Conservation (phyloP, 2,113 vertebrate species). For the Kryptolebias marmoratus region DNA sequence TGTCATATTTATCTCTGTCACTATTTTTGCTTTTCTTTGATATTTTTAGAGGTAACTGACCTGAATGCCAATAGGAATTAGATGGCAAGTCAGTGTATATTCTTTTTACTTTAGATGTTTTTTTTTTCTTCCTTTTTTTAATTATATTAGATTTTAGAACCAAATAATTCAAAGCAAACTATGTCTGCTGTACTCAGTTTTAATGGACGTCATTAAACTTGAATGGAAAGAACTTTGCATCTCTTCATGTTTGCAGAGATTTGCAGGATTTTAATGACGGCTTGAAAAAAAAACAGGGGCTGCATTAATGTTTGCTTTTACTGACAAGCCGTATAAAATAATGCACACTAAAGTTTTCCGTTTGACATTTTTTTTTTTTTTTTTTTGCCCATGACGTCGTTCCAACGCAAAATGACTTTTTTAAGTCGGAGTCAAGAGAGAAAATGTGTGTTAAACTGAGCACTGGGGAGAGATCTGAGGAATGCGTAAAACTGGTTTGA, state of each 20-base stretch:
- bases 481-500: conserved; percentile 24
- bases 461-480: conserved; percentile 13
- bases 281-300: conserved; percentile 39
- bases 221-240: conserved; percentile 25
- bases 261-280: conserved; percentile 31
- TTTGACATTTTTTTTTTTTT: conserved; percentile 1
- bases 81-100: conserved; percentile 38
- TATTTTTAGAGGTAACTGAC: too few species aligned
- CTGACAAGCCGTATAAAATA: conserved; percentile 23
- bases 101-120: conserved; percentile 37
- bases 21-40: too few species aligned
- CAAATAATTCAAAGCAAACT: conserved; percentile 41
- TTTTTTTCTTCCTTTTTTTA: neutral
- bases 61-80: neutral
- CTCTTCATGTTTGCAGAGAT: conserved; percentile 25
- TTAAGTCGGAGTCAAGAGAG: neutral
- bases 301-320: conserved; percentile 39
- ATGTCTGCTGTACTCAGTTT: conserved; percentile 49
- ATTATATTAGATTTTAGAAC: conserved; percentile 48
- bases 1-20: too few species aligned
- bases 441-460: conserved; percentile 11
- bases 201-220: conserved; percentile 52
- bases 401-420: neutral
- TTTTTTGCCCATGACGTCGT: conserved; percentile 41
- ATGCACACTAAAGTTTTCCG: conserved; percentile 8